These are phyloP conservation scores for Psophia crepitans DNA, from an alignment of 2,113 vertebrate species.

Conservation along the genomic window DNA sequence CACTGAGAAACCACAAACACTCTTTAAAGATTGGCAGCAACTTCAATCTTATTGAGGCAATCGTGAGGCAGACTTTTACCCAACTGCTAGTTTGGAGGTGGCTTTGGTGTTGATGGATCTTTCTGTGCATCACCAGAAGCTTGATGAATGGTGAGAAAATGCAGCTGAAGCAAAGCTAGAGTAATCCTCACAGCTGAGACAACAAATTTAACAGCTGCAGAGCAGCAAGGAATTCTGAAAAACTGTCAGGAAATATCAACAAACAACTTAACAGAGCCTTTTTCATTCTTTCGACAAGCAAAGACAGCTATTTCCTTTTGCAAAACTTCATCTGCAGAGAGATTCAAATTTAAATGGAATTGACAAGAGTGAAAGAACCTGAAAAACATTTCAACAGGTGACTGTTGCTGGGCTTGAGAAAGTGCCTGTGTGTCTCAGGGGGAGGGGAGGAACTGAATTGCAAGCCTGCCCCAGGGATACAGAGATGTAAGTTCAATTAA, in stretches of 20 bases:
- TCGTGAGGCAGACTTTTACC: background rate
- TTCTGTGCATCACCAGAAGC: slow-evolving; percentile 30
- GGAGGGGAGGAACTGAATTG: background rate
- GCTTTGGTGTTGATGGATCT: slow-evolving; percentile 54
- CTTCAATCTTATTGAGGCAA: background rate
- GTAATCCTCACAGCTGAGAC: slow-evolving; percentile 56
- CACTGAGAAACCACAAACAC: slow-evolving; percentile 27
- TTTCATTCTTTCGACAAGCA: background rate
- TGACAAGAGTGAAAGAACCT: background rate
- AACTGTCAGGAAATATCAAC: slow-evolving; percentile 52
- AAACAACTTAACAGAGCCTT: slow-evolving; percentile 27
- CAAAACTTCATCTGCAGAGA: background rate
- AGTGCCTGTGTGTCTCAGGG: background rate
- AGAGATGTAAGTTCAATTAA: slow-evolving; percentile 7
- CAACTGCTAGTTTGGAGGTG: background rate
- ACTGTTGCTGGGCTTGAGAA: background rate
- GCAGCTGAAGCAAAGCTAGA: slow-evolving; percentile 42
- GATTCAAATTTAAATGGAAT: background rate
- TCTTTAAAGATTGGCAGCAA: background rate
- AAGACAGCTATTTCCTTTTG: background rate
- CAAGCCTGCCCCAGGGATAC: background rate
- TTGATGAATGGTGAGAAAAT: slow-evolving; percentile 45
- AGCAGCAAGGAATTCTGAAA: slow-evolving; percentile 19
- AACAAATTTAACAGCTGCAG: slow-evolving; percentile 60
- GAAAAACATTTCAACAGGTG: slow-evolving; percentile 12